These are phyloP conservation scores for Corynorhinus townsendii DNA, from an alignment of 2,113 vertebrate genomes.

Conservation along the genomic window DNA sequence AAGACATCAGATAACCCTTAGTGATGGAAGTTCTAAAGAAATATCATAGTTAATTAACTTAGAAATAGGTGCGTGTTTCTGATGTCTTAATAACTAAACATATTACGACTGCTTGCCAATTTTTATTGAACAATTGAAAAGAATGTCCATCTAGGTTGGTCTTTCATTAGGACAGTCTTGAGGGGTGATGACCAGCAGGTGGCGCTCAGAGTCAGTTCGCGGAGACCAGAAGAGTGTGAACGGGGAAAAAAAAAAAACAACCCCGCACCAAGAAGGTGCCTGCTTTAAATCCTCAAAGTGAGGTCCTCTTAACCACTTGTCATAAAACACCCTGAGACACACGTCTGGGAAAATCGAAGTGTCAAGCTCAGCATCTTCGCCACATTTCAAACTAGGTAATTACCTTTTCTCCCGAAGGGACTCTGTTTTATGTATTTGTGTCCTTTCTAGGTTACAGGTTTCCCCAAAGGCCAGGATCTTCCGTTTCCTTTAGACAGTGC, in stretches of 20 bases:
- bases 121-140: slow-evolving; percentile 6
- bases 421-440: slow-evolving; percentile 70
- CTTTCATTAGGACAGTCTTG: neutral
- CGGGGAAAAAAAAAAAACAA: neutral
- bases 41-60: neutral
- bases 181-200: slow-evolving; percentile 52
- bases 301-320: slow-evolving; percentile 63
- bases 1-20: neutral
- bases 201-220: slow-evolving; percentile 35
- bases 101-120: neutral
- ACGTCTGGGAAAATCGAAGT: slow-evolving; percentile 72
- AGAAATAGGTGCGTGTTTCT: slow-evolving; percentile 3
- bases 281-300: slow-evolving; percentile 61
- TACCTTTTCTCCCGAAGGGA: slow-evolving; percentile 75
- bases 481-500: slow-evolving; percentile 28
- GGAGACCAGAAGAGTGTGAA: accelerated
- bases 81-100: neutral
- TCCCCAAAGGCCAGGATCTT: slow-evolving; percentile 70
- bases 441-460: slow-evolving; percentile 73
- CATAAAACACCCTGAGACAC: slow-evolving; percentile 70
- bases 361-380: slow-evolving; percentile 76
- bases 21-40: neutral
- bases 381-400: slow-evolving; percentile 76
- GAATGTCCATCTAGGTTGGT: neutral
- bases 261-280: neutral